Percentiles rank a stretch among this genome's conserved stretches.
Evolutionary conservation across 2,888 invertebrate species (phyloP).

Genomic region (Agrilus mali): DNA sequence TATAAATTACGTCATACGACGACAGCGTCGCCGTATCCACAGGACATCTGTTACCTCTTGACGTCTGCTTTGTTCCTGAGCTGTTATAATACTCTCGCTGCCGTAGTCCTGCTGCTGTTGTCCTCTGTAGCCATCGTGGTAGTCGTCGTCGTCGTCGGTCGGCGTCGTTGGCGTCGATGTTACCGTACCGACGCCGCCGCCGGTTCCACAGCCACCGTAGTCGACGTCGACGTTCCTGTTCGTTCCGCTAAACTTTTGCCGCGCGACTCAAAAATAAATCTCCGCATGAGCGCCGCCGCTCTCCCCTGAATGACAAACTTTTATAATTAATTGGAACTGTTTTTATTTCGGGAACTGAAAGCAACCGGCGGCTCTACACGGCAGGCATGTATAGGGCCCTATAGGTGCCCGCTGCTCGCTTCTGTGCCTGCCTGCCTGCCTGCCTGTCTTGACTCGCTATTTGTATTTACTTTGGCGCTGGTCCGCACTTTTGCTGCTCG

Average conservation of each 20-base stretch:
- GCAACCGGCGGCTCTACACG: too few species aligned
- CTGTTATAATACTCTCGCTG: conserved; percentile 11
- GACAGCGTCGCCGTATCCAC: conserved; percentile 16
- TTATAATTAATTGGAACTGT: conserved; percentile 10
- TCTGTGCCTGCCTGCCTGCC: too few species aligned
- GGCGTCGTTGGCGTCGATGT: conserved; percentile 5
- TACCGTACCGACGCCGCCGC: not conserved
- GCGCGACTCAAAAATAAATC: conserved; percentile 13
- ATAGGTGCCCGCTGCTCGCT: too few species aligned
- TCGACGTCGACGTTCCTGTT: not conserved
- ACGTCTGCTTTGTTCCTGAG: conserved; percentile 14
- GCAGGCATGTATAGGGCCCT: too few species aligned
- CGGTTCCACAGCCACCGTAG: not conserved
- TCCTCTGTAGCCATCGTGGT: conserved; percentile 11
- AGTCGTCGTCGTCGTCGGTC: conserved; percentile 6
- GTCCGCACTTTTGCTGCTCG: too few species aligned
- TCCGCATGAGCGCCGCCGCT: conserved; percentile 10
- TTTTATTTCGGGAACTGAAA: too few species aligned
- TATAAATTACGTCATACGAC: conserved; percentile 22
- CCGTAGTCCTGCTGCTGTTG: conserved; percentile 16
- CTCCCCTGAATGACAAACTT: conserved; percentile 12
- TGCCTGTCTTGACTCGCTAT: too few species aligned
- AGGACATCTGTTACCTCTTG: conserved; percentile 20
- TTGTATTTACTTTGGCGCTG: too few species aligned
- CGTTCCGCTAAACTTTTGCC: conserved; percentile 13